A percentile compares a stretch with the other conserved stretches of the same genome.
Evolutionary conservation across 2,888 invertebrate genomes (phyloP).

Genomic region (Gerris lacustris): DNA sequence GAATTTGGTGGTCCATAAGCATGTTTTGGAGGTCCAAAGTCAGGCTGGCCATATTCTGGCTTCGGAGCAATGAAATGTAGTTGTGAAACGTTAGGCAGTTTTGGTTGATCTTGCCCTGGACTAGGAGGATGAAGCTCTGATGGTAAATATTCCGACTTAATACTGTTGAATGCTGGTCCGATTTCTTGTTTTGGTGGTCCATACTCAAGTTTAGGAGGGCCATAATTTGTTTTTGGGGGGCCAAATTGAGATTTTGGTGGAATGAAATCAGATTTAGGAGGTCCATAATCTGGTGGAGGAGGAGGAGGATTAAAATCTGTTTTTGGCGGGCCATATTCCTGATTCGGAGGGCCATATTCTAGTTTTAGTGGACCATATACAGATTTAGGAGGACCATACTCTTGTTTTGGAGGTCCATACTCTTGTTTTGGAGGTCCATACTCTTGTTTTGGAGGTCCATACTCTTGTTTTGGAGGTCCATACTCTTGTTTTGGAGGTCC

Average conservation of each 20-base stretch:
- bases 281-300: background rate
- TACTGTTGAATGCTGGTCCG: slow-evolving; percentile 33
- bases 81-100: background rate
- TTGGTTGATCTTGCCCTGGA: slow-evolving; percentile 26
- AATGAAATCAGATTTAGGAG: slow-evolving; percentile 1
- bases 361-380: background rate
- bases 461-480: slow-evolving; percentile 26
- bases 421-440: slow-evolving; percentile 23
- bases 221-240: slow-evolving; percentile 22
- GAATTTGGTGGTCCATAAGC: slow-evolving; percentile 22
- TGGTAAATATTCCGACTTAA: slow-evolving; percentile 26
- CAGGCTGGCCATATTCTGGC: slow-evolving; percentile 23
- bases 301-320: background rate
- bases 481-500: slow-evolving; percentile 24
- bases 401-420: slow-evolving; percentile 22
- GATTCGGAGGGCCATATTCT: background rate
- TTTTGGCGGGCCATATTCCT: background rate
- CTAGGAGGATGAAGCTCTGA: slow-evolving; percentile 32
- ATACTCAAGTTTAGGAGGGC: slow-evolving; percentile 30
- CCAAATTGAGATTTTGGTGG: slow-evolving; percentile 4
- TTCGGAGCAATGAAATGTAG: slow-evolving; percentile 24
- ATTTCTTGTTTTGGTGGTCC: slow-evolving; percentile 33
- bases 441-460: slow-evolving; percentile 27
- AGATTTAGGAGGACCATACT: slow-evolving; percentile 19
- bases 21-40: slow-evolving; percentile 28